Evolutionary conservation across 2,888 invertebrate species (phyloP), one percentile per base, ranked within the genome.

Genomic region (Nipponacmea schrenckii): DNA sequence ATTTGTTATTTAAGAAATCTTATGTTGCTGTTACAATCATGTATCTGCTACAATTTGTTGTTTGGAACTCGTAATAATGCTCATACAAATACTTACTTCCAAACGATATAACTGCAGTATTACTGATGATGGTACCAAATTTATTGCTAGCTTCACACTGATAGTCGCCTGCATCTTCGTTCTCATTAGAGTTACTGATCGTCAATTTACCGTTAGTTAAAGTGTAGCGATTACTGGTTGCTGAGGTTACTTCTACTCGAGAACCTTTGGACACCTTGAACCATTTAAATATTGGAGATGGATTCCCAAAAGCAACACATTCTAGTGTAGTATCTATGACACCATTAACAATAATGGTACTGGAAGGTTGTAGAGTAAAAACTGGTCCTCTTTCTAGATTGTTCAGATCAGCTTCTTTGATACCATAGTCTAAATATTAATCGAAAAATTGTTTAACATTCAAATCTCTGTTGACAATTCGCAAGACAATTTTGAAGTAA

Each of bases 131-230:
- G 12, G 94, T 93, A 5, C 97, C 97, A 90, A 93, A 97, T 85
- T 92, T 92, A 89, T 98, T 98, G 17, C 92, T 91, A 3, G 97
- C 97, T 81, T 94, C 93, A 86, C 97, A 98, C 85, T 96, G 96
- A 89, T 97, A 98, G 26, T 93, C 92, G 0, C 96, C 95, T 86
- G 95, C 93, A 86, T 97, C 96, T 76, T 90, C 90, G 86, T 92
- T 93, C 83, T 94, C 93, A 0, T 64, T 71, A 0, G 97, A 97
- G 82, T 93, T 92, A 81, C 94, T 93, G 72, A 98, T 96, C 81
- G 96, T 95, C 14, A 98, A 90, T 77, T 94, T 94, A 45, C 98
- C 98, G 73, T 97, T 97, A 83, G 95, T 96, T 14, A 97, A 89
- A 2, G 97, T 96, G 84, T 94, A 95, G 26, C 80, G 68, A 7